Base-by-base conservation (phyloP, 2,888 invertebrate species). In the Scelioninae gen. 1 region DNA sequence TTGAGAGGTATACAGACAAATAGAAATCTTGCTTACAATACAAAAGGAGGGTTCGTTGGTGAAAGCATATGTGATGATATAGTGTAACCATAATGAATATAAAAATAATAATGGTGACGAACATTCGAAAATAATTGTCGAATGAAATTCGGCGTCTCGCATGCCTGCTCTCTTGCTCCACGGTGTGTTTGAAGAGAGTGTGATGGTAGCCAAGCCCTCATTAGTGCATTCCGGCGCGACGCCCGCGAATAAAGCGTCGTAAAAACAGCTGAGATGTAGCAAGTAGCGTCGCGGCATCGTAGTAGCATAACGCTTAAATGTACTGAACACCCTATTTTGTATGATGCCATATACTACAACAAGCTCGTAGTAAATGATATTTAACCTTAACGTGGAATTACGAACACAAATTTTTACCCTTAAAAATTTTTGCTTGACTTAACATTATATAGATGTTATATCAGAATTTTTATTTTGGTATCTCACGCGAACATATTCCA, bases 191-290 rank as follows among this genome's bases (percentile, higher is more conserved):
- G 80, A 88, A 88, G 89, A 89, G 88, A 87, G 90, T 89, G 89
- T 88, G 90, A 91, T 88, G 90, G 89, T 90, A 92, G 91, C 91
- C 92, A 91, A 92, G 91, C 91, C 90, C 91, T 92, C 92, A 92
- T 92, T 92, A 92, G 91, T 91, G 92, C 92, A 92, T 92, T 92
- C 92, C 92, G 90, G 89, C 90, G 90, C 91, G 92, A 92, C 92
- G 91, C 92, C 91, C 91, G 92, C 92, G 90, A 91, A 90, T 92
- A 92, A 92, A 92, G 92, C 88, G 90, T 91, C 92, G 91, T 92
- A 92, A 92, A 92, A 92, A 91, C 92, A 90, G 89, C 91, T 90
- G 90, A 91, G 90, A 91, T 89, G 90, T 90, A 87, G 86, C 86
- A 80, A 85, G 85, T 82, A 84, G 78, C 85, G 83, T 76, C 85